These are phyloP conservation scores for Sylvicola fuscatus DNA, from an alignment of 2,888 invertebrate genomes.

Conservation along the genomic window DNA sequence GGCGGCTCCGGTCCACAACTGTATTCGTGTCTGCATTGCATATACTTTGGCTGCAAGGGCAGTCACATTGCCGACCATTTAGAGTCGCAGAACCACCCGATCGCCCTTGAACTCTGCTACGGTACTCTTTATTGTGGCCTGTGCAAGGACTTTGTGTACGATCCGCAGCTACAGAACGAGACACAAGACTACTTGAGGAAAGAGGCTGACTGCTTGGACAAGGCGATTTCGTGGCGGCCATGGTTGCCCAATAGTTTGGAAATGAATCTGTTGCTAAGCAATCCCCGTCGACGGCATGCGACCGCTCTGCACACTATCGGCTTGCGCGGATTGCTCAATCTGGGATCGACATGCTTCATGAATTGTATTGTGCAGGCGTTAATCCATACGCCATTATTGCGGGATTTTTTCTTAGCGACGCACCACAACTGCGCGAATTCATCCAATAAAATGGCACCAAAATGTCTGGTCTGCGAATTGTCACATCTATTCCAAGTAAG, in stretches of 20 bases:
- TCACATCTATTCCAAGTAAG: conserved; percentile 85
- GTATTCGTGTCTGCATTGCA: conserved; percentile 75
- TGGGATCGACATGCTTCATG: conserved; percentile 98
- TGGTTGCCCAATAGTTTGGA: conserved; percentile 68
- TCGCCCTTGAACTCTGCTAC: conserved; percentile 72
- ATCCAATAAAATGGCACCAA: conserved; percentile 32
- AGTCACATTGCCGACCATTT: conserved; percentile 77
- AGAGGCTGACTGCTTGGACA: conserved; percentile 36
- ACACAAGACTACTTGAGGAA: conserved; percentile 30
- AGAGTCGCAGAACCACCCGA: conserved; percentile 55
- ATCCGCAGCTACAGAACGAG: conserved; percentile 42
- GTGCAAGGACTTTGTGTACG: conserved; percentile 87
- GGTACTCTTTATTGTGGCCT: conserved; percentile 78
- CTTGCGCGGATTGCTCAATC: conserved; percentile 79
- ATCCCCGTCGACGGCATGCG: conserved; percentile 59
- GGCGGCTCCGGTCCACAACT: conserved; percentile 57
- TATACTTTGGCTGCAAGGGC: conserved; percentile 80
- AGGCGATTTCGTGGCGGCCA: conserved; percentile 40
- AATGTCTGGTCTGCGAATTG: conserved; percentile 89
- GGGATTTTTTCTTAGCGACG: conserved; percentile 91
- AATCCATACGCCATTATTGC: conserved; percentile 82
- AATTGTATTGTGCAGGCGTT: conserved; percentile 92
- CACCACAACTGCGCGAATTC: conserved; percentile 60
- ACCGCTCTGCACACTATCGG: conserved; percentile 71
- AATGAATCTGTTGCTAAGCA: conserved; percentile 48